Conservation (phyloP, 2,888 invertebrate species). For the Eutolmus rufibarbis region DNA sequence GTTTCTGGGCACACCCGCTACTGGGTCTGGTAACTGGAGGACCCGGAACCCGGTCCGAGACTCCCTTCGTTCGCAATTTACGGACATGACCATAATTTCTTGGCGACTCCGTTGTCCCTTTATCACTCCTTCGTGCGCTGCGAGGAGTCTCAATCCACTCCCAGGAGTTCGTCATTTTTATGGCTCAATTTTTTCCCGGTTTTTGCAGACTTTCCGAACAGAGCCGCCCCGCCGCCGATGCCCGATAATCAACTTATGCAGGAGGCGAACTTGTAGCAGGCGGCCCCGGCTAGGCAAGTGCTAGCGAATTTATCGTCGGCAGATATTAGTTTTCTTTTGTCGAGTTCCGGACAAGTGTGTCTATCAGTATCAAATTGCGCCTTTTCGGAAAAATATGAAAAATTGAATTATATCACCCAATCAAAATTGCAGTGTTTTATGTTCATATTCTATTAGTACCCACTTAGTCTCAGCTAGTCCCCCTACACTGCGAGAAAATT, state of each 20-base stretch:
- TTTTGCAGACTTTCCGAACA: background rate
- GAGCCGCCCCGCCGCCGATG: background rate
- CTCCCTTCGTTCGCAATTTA: slow-evolving; percentile 20
- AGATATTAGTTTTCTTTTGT: slow-evolving; percentile 3
- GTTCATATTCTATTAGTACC: background rate
- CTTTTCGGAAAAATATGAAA: background rate
- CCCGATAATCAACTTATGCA: slow-evolving; percentile 27
- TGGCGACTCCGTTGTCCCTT: background rate
- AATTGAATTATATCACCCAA: background rate
- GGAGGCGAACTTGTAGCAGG: background rate
- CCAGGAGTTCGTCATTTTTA: slow-evolving; percentile 33
- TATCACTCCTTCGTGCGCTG: background rate
- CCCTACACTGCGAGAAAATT: too few species aligned
- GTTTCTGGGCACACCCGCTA: slow-evolving; percentile 35
- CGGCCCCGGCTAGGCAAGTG: background rate
- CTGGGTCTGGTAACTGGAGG: background rate
- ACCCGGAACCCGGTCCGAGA: background rate
- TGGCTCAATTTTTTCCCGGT: slow-evolving; percentile 6
- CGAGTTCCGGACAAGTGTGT: background rate
- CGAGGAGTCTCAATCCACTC: background rate
- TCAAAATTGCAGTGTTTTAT: background rate
- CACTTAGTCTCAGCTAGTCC: background rate
- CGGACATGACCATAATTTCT: slow-evolving; percentile 22
- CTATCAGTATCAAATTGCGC: background rate
- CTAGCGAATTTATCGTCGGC: background rate